Percentiles rank a stretch among this genome's conserved stretches.
Evolutionary conservation across 2,888 invertebrate species (phyloP).

Genomic region (Heteropelma amictum): DNA sequence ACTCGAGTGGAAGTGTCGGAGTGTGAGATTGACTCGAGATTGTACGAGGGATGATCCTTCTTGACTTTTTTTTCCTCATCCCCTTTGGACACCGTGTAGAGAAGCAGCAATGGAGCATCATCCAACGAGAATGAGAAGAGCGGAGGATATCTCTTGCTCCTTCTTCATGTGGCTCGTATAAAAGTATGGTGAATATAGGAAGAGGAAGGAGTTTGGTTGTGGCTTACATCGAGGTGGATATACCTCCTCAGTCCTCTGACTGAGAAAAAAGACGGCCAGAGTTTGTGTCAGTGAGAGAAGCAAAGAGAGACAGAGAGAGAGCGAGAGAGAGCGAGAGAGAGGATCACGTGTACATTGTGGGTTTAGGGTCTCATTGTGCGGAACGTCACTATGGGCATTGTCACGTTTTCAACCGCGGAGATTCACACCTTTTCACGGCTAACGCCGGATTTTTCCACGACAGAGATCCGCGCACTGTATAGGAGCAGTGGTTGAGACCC

Average conservation of each 20-base stretch:
- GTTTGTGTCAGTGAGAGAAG: too few relatives aligned
- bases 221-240: not conserved
- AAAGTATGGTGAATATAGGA: constrained; percentile 30
- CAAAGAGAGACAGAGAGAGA: constrained; percentile 44
- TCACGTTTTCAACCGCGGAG: constrained; percentile 71
- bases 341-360: constrained; percentile 70
- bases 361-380: constrained; percentile 71
- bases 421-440: constrained; percentile 75
- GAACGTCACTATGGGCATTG: constrained; percentile 69
- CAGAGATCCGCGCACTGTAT: constrained; percentile 15
- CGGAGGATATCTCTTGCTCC: not conserved
- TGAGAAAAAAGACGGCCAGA: constrained; percentile 8
- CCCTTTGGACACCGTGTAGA: not conserved
- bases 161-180: constrained; percentile 14
- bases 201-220: constrained; percentile 11
- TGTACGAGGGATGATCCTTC: constrained; percentile 41
- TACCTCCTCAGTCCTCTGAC: not conserved
- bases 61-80: not conserved
- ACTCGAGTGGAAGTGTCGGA: constrained; percentile 39
- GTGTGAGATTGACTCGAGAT: constrained; percentile 42
- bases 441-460: constrained; percentile 68
- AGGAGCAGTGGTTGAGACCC: not conserved
- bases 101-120: constrained; percentile 32
- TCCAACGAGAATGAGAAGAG: constrained; percentile 4
- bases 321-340: constrained; percentile 49